These are phyloP conservation scores for Oreochromis tanganicae DNA, from an alignment of 2,113 vertebrate species.

Conservation along the genomic window DNA sequence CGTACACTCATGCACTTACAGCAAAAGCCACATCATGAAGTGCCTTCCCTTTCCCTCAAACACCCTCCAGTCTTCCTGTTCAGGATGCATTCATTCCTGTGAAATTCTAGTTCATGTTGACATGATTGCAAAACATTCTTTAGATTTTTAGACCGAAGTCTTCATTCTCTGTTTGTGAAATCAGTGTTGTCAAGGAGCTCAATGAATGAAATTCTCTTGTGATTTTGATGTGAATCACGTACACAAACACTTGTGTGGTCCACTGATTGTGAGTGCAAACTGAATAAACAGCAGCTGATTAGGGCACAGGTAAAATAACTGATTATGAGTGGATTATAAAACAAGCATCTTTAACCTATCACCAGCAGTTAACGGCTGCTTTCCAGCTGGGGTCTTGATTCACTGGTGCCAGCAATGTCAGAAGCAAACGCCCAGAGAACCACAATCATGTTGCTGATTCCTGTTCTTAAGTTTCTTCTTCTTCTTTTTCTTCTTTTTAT, in stretches of 20 bases:
- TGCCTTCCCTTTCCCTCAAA: not conserved
- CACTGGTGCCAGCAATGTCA: not conserved
- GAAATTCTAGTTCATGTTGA: not conserved
- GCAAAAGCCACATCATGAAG: not conserved
- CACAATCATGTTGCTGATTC: not conserved
- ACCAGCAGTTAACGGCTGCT: rapidly evolving
- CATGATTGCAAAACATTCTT: not conserved
- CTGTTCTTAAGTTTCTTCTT: not conserved
- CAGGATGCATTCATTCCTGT: not conserved
- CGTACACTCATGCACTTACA: not conserved
- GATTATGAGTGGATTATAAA: not conserved
- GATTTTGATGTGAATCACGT: not conserved
- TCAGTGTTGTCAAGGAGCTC: not conserved
- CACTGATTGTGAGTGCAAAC: not conserved
- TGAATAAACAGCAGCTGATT: not conserved
- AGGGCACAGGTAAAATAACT: not conserved
- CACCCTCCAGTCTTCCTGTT: not conserved
- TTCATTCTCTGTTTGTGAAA: not conserved
- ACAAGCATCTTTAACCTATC: not conserved
- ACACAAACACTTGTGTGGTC: not conserved
- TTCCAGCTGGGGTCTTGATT: not conserved
- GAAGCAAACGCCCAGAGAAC: not conserved
- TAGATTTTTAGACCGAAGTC: not conserved
- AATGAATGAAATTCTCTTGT: not conserved
- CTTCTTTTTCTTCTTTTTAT: not conserved